These are phyloP conservation scores for Drosophila nigricruria DNA, from an alignment of 2,888 invertebrate genomes.

Conservation along the genomic window DNA sequence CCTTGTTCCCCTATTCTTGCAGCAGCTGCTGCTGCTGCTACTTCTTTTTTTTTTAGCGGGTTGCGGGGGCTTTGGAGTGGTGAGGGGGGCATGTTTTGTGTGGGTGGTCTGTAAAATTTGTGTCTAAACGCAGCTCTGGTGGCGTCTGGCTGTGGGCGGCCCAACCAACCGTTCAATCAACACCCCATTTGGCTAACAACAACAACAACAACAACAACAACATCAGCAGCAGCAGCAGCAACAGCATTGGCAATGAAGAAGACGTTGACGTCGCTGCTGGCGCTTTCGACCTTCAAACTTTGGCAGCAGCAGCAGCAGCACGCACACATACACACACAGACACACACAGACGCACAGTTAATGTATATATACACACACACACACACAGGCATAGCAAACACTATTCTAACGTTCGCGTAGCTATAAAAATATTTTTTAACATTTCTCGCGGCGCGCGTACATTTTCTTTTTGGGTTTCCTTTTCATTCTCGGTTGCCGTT, in stretches of 20 bases:
- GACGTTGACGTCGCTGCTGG: slow-evolving; percentile 35
- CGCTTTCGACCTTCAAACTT: slow-evolving; percentile 61
- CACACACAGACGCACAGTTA: slow-evolving; percentile 30
- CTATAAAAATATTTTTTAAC: slow-evolving; percentile 81
- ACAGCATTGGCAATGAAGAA: slow-evolving; percentile 23
- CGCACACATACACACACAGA: slow-evolving; percentile 26
- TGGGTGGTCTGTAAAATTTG: slow-evolving; percentile 75
- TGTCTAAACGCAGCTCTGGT: slow-evolving; percentile 71
- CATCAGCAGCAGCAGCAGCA: slow-evolving; percentile 25
- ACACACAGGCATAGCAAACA: slow-evolving; percentile 58
- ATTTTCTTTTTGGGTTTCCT: slow-evolving; percentile 71
- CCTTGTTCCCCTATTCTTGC: slow-evolving; percentile 29
- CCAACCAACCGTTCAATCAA: slow-evolving; percentile 80
- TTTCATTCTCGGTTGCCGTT: slow-evolving; percentile 42
- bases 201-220: slow-evolving; percentile 39
- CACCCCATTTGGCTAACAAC: slow-evolving; percentile 78
- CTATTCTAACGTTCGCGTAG: slow-evolving; percentile 80
- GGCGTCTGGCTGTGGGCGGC: slow-evolving; percentile 15
- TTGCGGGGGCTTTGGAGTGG: background rate
- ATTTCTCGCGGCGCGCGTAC: slow-evolving; percentile 73
- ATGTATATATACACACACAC: slow-evolving; percentile 4
- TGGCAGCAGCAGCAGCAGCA: slow-evolving; percentile 40
- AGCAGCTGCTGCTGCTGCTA: slow-evolving; percentile 18
- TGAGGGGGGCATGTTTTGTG: slow-evolving; percentile 26
- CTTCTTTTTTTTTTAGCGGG: slow-evolving; percentile 15